phyloP scores from a whole-genome alignment of 2,888 invertebrate genomes.

The Apocheima hispidaria region DNA sequence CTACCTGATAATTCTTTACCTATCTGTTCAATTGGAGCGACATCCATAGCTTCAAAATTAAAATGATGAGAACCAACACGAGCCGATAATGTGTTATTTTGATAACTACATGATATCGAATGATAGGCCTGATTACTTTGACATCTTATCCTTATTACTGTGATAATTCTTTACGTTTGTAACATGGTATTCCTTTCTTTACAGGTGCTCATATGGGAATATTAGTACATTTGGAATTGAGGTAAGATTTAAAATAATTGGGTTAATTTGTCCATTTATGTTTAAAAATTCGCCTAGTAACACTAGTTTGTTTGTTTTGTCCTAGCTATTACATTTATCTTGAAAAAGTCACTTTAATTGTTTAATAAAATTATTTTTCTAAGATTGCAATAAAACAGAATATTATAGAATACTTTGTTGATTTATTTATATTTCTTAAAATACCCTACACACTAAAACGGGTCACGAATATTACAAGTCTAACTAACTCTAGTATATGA shows the following conservation, averaged over 20 bases:
- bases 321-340: no score
- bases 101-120: constrained; percentile 76
- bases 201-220: neutral
- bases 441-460: constrained; percentile 32
- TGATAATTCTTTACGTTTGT: neutral
- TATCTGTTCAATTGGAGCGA: constrained; percentile 8
- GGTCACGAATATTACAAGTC: constrained; percentile 53
- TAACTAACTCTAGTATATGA: constrained; percentile 46
- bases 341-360: no score
- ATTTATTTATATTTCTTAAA: constrained; percentile 14
- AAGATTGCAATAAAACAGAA: neutral
- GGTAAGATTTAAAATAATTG: constrained; percentile 1
- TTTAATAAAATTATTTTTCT: neutral
- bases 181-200: neutral
- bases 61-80: constrained; percentile 74
- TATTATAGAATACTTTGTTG: neutral
- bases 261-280: no score
- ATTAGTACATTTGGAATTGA: neutral
- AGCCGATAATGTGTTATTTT: constrained; percentile 75
- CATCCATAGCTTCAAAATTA: neutral
- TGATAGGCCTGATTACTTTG: constrained; percentile 77
- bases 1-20: neutral
- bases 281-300: no score
- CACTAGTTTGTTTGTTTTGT: no score
- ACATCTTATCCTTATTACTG: neutral